phyloP scores from a whole-genome alignment of 2,797 vertebrate species.

The Lagothrix lagotricha region DNA sequence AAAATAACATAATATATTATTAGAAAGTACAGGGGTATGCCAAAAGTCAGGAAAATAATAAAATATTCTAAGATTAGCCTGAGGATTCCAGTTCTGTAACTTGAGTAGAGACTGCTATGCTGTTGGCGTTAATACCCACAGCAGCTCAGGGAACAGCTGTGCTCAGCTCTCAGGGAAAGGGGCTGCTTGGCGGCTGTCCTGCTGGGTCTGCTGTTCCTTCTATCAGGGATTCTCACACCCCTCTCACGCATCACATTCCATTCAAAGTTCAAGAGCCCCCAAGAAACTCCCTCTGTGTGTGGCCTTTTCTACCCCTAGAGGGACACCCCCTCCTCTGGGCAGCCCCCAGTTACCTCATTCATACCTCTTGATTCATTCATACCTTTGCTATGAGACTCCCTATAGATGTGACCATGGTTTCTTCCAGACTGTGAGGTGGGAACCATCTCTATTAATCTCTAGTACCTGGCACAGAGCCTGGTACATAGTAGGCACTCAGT shows the following conservation, averaged over 20 bases:
- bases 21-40: background rate
- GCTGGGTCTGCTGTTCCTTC: background rate
- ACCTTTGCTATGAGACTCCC: background rate
- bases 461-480: background rate
- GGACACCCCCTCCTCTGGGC: background rate
- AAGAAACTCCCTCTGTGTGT: background rate
- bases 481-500: background rate
- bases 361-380: background rate
- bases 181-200: background rate
- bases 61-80: background rate
- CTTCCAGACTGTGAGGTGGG: background rate
- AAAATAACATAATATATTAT: background rate
- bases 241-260: background rate
- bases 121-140: accelerated
- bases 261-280: background rate
- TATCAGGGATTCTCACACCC: background rate
- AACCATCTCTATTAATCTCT: background rate
- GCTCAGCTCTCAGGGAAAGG: background rate
- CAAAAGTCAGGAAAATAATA: background rate
- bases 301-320: background rate
- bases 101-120: background rate
- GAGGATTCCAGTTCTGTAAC: background rate
- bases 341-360: accelerated
- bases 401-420: accelerated
- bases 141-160: background rate